Evolutionary conservation across 2,797 vertebrate species (phyloP), one percentile per base, ranked within the genome.

Genomic region (Somateria mollissima): DNA sequence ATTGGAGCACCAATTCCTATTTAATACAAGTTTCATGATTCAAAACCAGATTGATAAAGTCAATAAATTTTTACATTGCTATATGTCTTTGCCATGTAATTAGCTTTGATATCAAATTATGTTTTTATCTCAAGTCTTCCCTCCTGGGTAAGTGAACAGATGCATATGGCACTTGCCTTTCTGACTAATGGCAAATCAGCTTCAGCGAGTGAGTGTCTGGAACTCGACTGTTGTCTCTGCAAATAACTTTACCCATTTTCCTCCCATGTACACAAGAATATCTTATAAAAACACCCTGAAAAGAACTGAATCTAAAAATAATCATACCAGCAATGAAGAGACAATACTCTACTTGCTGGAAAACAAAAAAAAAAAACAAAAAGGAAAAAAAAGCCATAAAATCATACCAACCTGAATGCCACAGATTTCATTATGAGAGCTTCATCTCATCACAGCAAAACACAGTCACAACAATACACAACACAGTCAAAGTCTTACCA

Each of bases 11-110:
- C 60, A 84, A 89, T 56, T 87, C 1, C 0, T 91, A 37, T 91
- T 89, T 84, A 85, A 85, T 53, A 71, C 8, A 66, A 62, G 64
- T 56, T 53, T 83, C 74, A 86, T 0, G 1, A 76, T 60, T 82
- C 53, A 90, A 95, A 92, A 54, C 3, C 45, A 91, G 67, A 88
- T 57, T 89, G 80, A 90, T 76, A 92, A 91, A 39, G 73, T 70
- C 7, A 70, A 27, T 57, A 70, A 13, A 3, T 49, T 96, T 94
- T 65, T 64, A 14, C 25, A 77, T 14, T 51, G 18, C 11, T 85
- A 2, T 45, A 16, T 37, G 32, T n/a, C 67, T 91, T 56, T 69
- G 5, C 13, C 10, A 25, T 41, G 14, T 61, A 71, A 72, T 75
- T 45, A 83, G 8, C 15, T 87, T 37, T 54, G 25, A 69, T 67